Base-by-base conservation (phyloP, 2,888 invertebrate species). In the Protodeltote pygarga region DNA sequence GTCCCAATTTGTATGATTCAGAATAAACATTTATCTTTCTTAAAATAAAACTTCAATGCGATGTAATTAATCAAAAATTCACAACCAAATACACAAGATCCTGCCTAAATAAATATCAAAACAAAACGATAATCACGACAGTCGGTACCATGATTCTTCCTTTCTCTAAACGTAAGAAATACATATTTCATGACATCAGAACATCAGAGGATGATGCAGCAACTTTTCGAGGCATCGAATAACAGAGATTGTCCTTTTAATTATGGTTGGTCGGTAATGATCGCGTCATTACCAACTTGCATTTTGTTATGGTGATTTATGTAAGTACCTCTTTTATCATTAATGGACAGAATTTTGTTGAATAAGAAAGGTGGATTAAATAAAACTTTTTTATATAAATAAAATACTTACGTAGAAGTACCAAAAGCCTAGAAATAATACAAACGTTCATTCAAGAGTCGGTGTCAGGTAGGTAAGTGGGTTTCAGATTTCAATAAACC, bases 121-220 rank as follows among this genome's bases (percentile, higher is more conserved):
- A 33, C 13, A 29, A 27, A 38, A 47, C 33, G 29, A 60, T 49
- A 60, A 32, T 28, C 42, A 21, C 33, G 42, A 9, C n/a, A n/a
- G n/a, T n/a, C n/a, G n/a, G n/a, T 6, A 15, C 40, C 34, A 70
- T 74, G 73, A 73, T 52, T 67, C 9, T 70, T 50, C 41, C 38
- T 69, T 72, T 77, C 57, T 31, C 4, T 8, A 55, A 48, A 61
- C 62, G 58, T 39, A 60, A 61, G 34, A 37, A 75, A 86, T 84
- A 75, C 78, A 81, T 83, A 81, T 83, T 84, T 82, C 83, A 85
- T 85, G 81, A 81, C 58, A 44, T 32, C 27, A 38, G 48, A 52
- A 55, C 59, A 65, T 60, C 62, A 65, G 42, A 42, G 55, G 60
- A 78, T 82, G 82, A 83, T 52, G 42, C 23, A 38, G 67, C 55